Conservation (phyloP, 1,140 invertebrate genomes). For the Rhopalosiphum maidis region DNA sequence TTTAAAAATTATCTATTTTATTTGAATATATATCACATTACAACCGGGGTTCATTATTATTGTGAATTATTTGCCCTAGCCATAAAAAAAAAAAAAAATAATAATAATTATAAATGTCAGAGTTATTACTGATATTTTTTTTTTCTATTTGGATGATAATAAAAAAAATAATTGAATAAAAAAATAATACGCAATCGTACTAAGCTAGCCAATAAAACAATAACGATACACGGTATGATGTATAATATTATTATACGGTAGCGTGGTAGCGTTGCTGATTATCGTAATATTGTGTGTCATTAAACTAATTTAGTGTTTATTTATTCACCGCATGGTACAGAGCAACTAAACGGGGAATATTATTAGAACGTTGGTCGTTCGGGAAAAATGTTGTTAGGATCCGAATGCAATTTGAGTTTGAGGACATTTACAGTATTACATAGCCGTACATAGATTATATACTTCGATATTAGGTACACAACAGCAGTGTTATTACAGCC, state of each 20-base stretch:
- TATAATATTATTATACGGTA: not conserved
- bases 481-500: no score
- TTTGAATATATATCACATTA: slow-evolving; percentile 39
- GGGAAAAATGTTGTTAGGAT: not conserved
- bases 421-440: not conserved
- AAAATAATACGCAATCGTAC: not conserved
- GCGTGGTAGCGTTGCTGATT: not conserved
- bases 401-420: not conserved
- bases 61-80: not conserved
- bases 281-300: not conserved
- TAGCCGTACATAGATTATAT: not conserved
- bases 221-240: not conserved
- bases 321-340: not conserved
- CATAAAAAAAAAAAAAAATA: not conserved
- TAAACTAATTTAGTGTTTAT: slow-evolving; percentile 9
- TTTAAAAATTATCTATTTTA: slow-evolving; percentile 35
- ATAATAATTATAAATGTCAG: not conserved
- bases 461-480: no score
- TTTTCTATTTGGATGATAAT: not conserved
- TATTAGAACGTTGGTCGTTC: not conserved
- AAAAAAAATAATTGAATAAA: not conserved
- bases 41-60: not conserved
- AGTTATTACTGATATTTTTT: not conserved
- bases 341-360: no score
- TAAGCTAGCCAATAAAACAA: not conserved